Evolutionary conservation across 2,113 vertebrate genomes (phyloP), one percentile per base, ranked within the genome.

Genomic region (Mungos mungo): DNA sequence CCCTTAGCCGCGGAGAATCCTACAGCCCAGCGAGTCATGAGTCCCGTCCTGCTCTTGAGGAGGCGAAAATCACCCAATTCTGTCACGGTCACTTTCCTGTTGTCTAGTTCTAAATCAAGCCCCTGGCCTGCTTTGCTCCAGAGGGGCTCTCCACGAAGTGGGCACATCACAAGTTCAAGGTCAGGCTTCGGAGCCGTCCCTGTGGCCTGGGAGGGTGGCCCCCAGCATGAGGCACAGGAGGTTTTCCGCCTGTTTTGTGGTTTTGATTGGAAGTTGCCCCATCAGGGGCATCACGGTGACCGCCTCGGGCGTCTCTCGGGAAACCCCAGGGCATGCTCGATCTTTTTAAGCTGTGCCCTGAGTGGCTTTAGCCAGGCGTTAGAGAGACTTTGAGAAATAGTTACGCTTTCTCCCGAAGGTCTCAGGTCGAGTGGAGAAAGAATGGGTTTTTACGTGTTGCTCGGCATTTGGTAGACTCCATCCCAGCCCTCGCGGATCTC

Each of bases 381-480:
- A 99, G 98, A 98, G 98, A 95, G 98, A 96, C 97, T 98, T 98
- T 99, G 98, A 98, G 98, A 98, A 99, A 98, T 97, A 95, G 98
- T 99, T 99, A 99, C 98, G 99, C 99, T 98, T 99, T 99, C 98
- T 98, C 98, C 98, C 97, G 98, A 96, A 98, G 99, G 99, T 98
- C 98, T 99, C 98, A 98, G 98, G 99, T 99, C 98, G 90, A 98
- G 98, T 99, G 98, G 99, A 97, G 98, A 98, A 98, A 99, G 99
- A 99, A 99, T 97, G 98, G 98, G 98, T 98, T 99, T 98, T 98
- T 98, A 99, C 98, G 4, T 3, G 15, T 19, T n/a, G 4, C 35
- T 0, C 45, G 60, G 23, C 66, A 33, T 29, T 41, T 18, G 11
- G 52, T 18, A 35, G 65, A 27, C 1, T 2, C 4, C 3, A 57